phyloP scores from a whole-genome alignment of 2,113 vertebrate species.

The Ginglymostoma cirratum region DNA sequence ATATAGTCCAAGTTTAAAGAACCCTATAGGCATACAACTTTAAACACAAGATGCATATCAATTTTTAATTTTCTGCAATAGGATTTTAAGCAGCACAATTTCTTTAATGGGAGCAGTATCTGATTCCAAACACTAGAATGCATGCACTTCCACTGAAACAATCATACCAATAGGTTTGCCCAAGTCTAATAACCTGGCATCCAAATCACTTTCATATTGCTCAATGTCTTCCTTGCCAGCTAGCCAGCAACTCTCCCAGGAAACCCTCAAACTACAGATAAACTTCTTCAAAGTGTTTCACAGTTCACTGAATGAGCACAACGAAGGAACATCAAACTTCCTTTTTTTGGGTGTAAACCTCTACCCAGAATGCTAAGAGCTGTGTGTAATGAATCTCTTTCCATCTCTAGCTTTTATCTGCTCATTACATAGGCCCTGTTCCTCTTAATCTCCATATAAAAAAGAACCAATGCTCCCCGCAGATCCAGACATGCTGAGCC shows the following conservation, averaged over 20 bases:
- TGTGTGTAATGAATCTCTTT: conserved; percentile 35
- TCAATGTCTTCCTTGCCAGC: conserved; percentile 26
- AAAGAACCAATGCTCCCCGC: conserved; percentile 36
- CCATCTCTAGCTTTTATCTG: conserved; percentile 37
- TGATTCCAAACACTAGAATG: background rate
- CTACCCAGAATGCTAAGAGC: conserved; percentile 35
- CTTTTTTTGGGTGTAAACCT: conserved; percentile 37
- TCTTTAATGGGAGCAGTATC: background rate
- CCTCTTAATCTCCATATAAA: conserved; percentile 38
- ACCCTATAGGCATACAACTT: background rate
- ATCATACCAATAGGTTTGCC: background rate
- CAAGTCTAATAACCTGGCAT: conserved; percentile 25
- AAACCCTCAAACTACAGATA: conserved; percentile 36
- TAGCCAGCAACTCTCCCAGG: conserved; percentile 35
- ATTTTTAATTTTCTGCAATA: conserved; percentile 1
- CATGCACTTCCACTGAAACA: background rate
- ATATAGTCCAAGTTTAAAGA: background rate
- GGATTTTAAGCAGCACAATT: background rate
- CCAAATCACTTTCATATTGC: conserved; percentile 13
- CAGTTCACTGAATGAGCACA: conserved; percentile 36
- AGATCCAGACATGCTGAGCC: conserved; percentile 37
- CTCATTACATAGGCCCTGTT: conserved; percentile 35
- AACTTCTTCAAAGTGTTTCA: conserved; percentile 37
- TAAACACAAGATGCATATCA: background rate
- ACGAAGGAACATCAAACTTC: conserved; percentile 35